Conservation (phyloP, 2,888 invertebrate species). For the Andrena flavipes region DNA sequence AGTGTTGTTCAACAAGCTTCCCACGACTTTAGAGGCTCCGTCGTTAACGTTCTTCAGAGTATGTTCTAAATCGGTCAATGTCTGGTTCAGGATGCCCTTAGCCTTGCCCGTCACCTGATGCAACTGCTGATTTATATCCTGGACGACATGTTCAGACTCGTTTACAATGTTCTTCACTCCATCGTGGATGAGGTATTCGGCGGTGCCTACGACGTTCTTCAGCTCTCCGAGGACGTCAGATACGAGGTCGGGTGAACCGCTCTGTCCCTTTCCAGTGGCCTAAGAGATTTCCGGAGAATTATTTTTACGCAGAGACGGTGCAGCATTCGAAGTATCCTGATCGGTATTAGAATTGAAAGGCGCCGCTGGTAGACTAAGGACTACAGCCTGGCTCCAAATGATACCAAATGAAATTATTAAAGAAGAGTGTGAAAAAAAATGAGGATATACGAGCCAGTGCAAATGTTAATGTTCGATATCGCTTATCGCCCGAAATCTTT, state of each 20-base stretch:
- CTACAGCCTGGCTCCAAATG: too few relatives aligned
- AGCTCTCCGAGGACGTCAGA: background rate
- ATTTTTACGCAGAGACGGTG: background rate
- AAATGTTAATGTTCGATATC: too few relatives aligned
- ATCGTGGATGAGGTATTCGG: background rate
- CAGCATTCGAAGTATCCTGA: background rate
- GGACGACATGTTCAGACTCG: background rate
- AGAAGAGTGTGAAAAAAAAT: background rate
- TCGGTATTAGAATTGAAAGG: too few relatives aligned
- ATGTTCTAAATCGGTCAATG: background rate
- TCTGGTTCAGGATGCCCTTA: background rate
- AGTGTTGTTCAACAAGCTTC: background rate
- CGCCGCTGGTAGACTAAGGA: too few relatives aligned
- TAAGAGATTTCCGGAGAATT: background rate
- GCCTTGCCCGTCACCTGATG: background rate
- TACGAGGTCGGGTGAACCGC: background rate
- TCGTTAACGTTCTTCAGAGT: constrained; percentile 7
- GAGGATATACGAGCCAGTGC: too few relatives aligned
- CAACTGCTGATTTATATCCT: background rate
- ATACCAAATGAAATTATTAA: background rate
- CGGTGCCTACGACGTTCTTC: background rate
- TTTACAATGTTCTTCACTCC: constrained; percentile 6
- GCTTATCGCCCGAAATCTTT: background rate
- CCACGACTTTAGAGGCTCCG: background rate
- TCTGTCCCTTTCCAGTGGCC: background rate